Evolutionary conservation across 2,113 vertebrate genomes (phyloP).

Genomic region (Balaenoptera acutorostrata): DNA sequence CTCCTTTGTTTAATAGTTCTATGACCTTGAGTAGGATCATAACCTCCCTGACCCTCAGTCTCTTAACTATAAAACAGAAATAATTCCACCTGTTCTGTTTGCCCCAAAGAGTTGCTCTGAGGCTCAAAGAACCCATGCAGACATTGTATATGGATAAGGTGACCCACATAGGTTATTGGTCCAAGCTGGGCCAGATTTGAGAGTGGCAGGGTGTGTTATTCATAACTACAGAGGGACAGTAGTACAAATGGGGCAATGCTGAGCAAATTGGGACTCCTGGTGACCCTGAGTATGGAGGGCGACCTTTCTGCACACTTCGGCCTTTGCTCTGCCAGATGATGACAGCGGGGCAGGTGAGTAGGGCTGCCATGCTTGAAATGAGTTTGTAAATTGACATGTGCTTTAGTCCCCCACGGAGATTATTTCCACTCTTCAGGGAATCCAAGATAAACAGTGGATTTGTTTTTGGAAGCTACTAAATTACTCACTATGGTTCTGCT

Average conservation of each 20-base stretch:
- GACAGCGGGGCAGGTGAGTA: neutral
- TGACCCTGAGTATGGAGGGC: neutral
- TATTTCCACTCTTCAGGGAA: constrained; percentile 19
- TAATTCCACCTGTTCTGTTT: neutral
- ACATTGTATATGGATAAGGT: neutral
- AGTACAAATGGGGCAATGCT: neutral
- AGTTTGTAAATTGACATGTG: neutral
- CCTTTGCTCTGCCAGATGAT: constrained; percentile 2
- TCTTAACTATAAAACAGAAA: neutral
- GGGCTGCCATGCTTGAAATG: neutral
- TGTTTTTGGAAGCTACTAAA: constrained; percentile 60
- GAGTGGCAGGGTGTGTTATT: neutral
- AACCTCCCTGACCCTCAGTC: neutral
- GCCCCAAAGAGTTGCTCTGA: neutral
- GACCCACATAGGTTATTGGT: neutral
- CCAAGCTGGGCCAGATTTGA: neutral
- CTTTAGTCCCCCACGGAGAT: neutral
- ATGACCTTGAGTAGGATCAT: neutral
- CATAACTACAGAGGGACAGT: neutral
- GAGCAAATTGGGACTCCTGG: neutral
- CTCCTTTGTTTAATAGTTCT: neutral
- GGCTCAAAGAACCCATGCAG: neutral
- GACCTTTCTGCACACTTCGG: neutral
- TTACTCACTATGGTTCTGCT: neutral
- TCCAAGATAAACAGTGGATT: neutral